Base-by-base conservation (phyloP, 2,888 invertebrate genomes). In the Ethmia dodecea region DNA sequence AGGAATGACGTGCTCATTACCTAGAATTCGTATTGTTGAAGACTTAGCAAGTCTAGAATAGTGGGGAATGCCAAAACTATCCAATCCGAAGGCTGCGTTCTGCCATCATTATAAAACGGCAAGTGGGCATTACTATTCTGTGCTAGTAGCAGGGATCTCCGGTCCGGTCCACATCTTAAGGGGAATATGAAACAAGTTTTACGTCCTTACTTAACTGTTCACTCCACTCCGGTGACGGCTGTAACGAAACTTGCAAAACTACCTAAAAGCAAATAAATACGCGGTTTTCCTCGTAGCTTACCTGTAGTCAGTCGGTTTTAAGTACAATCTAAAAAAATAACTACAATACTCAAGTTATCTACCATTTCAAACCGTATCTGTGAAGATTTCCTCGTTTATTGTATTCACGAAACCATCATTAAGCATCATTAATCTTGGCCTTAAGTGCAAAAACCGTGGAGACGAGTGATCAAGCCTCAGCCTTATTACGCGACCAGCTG, bases 401-500 rank as follows among this genome's bases (percentile, higher is more conserved):
- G 26, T 16, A 8, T 38, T 41, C 38, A 44, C 40, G 31, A 43
- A 35, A 43, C 42, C 42, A 47, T 50, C 38, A 46, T 47, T 44
- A 43, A 37, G 26, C 37, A 34, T 42, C 42, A 44, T 45, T 47
- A 42, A 47, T 33, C 57, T 61, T 62, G 60, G 55, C 69, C 65
- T 68, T 73, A 65, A 68, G 52, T 63, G 66, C 68, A 69, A 73
- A 71, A 69, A 67, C 45, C 55, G 59, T 65, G 61, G 66, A 59
- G 55, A 47, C 54, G 52, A 58, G 50, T 51, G 52, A 55, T 54
- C 57, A 60, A 59, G 52, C 59, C 60, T 55, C 52, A 44, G 52
- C 53, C 65, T 28, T 72, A 71, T 63, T 71, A 63, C 63, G 52
- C 47, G 49, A 51, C 50, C 60, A 67, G 56, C 59, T 65, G 64